Evolutionary conservation across 2,797 vertebrate species (phyloP), one percentile per base, ranked within the genome.

Genomic region (Onychomys torridus): DNA sequence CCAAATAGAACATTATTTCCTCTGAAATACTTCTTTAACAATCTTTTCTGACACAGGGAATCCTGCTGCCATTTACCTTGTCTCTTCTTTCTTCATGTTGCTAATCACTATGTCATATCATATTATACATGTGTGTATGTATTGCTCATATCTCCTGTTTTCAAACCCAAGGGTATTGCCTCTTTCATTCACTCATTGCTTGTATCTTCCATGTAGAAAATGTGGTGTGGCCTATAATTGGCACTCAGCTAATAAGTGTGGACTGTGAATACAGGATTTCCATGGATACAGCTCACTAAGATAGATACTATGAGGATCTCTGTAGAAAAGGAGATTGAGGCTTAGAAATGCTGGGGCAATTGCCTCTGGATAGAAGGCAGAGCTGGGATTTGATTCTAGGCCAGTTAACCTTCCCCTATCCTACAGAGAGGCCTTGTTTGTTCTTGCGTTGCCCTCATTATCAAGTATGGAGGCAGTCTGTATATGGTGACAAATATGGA

Each of bases 211-310:
- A 27, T 81, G 25, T 67, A 61, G 52, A 95, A 84, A 85, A 43
- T 46, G 75, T 49, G 27, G 40, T 55, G 32, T 94, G 49, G 52
- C 34, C 59, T 84, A 6, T 82, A 81, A 40, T 34, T 85, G 61
- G n/a, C 43, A 63, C 52, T 91, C 57, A 6, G 43, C 75, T 76
- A 92, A 79, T 76, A 83, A 25, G 78, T 84, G 82, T 8, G 82
- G 49, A 90, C 57, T 40, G 61, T 78, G 77, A 92, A 14, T 46
- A 85, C 55, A 75, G 83, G 32, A 85, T 91, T 71, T 96, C 37
- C 52, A 49, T 34, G 34, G 61, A 93, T 63, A 86, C 6, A 57
- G 71, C 67, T 95, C 21, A 29, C 16, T 11, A 59, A 91, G 55
- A 83, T n/a, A 52, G 82, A 71, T 69, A 77, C n/a, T 89, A 14